Base-by-base conservation (phyloP, 1,140 invertebrate species). In the Sipha flava region DNA sequence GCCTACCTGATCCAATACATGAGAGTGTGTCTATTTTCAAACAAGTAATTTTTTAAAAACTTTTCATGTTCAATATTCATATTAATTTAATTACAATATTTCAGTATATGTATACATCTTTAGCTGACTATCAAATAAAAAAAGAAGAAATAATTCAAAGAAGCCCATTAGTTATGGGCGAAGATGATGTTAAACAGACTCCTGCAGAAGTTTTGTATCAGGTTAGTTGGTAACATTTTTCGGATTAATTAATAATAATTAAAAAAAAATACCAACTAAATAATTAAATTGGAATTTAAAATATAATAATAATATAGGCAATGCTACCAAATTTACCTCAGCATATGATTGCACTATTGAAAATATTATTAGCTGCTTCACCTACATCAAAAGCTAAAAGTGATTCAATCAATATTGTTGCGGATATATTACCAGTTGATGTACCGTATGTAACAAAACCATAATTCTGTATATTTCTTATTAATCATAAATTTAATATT, bases 361-460 rank as follows among this genome's bases (percentile, higher is more conserved):
- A 99, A 89, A 96, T 99, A 83, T 88, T 99, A 29, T 88, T 99
- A 57, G 98, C 97, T 62, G 96, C 97, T 64, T 95, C 97, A 21
- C 97, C 98, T 0, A 98, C 97, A 4, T 98, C 95, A 23, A 99
- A 98, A 87, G 92, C 96, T 21, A 99, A 99, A 88, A 96, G 95
- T 37, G 98, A 99, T 85, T 97, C 96, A 72, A 96, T 99, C 83
- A 99, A 99, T 87, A 98, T 99, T 49, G 92, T 99, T 90, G 92
- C 95, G 62, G 98, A 99, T 88, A 93, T 99, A 54, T 86, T 99
- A 81, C 96, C 96, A 6, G 95, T 97, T 87, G 95, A 97, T 88
- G 97, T 97, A 94, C 95, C 96, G 87, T 77, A 77, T 26, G 73
- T 77, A 23, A 54, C 12, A 9, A 34, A n/a, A 92, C 45, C 10